phyloP scores from a whole-genome alignment of 2,888 invertebrate genomes.

The Brassicogethes aeneus region DNA sequence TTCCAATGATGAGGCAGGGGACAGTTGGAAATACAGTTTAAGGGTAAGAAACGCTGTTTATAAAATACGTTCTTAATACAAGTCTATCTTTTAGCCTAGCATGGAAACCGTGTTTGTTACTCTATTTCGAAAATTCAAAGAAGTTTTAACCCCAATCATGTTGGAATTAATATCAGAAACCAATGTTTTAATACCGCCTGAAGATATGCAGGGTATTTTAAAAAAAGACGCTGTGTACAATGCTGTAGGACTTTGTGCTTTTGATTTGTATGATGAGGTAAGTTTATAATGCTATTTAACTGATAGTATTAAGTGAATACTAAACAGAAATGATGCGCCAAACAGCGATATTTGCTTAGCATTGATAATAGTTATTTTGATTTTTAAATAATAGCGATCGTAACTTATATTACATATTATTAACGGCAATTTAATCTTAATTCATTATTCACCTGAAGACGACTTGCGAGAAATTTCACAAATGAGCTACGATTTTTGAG shows the following conservation, averaged over 20 bases:
- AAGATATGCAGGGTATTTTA: constrained; percentile 70
- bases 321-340: too few relatives aligned
- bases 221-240: constrained; percentile 90
- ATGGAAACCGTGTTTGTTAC: constrained; percentile 79
- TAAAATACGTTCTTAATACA: too few relatives aligned
- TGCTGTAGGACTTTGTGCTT: constrained; percentile 81
- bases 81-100: constrained; percentile 56
- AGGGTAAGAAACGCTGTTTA: constrained; percentile 50
- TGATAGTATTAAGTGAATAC: too few relatives aligned
- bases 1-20: constrained; percentile 80
- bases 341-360: too few relatives aligned
- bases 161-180: constrained; percentile 60
- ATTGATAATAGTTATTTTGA: too few relatives aligned
- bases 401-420: too few relatives aligned
- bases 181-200: constrained; percentile 55
- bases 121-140: constrained; percentile 71
- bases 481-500: too few relatives aligned
- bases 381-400: too few relatives aligned
- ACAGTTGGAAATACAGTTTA: constrained; percentile 89
- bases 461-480: too few relatives aligned
- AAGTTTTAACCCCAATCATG: constrained; percentile 63
- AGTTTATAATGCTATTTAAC: constrained; percentile 18
- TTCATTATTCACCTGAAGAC: too few relatives aligned
- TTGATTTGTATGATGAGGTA: constrained; percentile 84
- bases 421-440: too few relatives aligned